These are phyloP conservation scores for Lottia scabra DNA, from an alignment of 2,888 invertebrate species.

Conservation along the genomic window DNA sequence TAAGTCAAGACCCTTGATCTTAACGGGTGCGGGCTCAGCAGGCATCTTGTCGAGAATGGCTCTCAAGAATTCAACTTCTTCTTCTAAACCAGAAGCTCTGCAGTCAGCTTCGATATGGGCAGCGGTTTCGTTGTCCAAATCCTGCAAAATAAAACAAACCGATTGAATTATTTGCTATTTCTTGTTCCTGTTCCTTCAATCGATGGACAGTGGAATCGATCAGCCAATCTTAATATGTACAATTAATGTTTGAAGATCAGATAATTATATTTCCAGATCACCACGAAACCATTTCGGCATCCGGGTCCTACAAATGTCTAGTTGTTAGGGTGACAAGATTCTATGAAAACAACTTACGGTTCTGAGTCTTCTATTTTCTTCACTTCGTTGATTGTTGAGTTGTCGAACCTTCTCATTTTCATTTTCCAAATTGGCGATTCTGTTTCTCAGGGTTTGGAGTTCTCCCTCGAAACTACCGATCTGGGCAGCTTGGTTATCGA, in stretches of 20 bases:
- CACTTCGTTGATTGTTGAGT: conserved; percentile 32
- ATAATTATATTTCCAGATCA: no score
- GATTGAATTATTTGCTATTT: no score
- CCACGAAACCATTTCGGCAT: no score
- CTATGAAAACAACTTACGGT: conserved; percentile 33
- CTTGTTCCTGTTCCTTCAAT: no score
- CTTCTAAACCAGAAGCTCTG: conserved; percentile 68
- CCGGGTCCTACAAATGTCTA: no score
- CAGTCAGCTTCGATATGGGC: conserved; percentile 71
- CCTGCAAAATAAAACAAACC: conserved; percentile 51
- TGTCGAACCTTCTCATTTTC: conserved; percentile 38
- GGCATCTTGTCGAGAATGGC: conserved; percentile 61
- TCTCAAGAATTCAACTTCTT: conserved; percentile 69
- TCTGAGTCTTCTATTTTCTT: conserved; percentile 42
- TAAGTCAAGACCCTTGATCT: conserved; percentile 63
- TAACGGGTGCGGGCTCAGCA: background rate
- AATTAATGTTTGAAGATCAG: no score
- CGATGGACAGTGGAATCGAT: no score
- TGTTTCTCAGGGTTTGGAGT: conserved; percentile 37
- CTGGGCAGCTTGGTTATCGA: conserved; percentile 42
- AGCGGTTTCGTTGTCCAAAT: conserved; percentile 70
- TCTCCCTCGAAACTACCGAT: conserved; percentile 52
- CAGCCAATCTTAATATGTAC: no score
- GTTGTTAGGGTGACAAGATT: no score
- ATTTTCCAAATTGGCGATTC: conserved; percentile 41